phyloP scores from a whole-genome alignment of 1,140 invertebrate genomes.

The Tribolium madens region DNA sequence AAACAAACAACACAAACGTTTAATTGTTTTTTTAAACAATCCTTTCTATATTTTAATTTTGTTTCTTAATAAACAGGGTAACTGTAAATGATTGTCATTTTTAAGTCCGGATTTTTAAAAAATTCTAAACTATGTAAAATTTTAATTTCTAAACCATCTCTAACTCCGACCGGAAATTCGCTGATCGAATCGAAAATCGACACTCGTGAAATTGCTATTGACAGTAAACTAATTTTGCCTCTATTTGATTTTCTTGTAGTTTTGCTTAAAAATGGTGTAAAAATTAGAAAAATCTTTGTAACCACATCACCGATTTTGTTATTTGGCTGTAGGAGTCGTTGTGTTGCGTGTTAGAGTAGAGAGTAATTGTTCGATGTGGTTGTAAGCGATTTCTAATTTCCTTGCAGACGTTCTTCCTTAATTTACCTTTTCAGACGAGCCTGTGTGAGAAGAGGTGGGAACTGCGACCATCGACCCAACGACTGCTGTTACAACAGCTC shows the following conservation, averaged over 20 bases:
- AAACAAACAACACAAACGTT: too few relatives aligned
- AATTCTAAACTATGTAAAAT: too few relatives aligned
- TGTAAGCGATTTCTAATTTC: slow-evolving; percentile 66
- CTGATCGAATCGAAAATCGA: background rate
- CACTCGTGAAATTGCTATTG: background rate
- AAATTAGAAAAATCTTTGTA: slow-evolving; percentile 38
- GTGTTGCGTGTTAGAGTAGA: slow-evolving; percentile 31
- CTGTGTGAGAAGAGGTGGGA: slow-evolving; percentile 82
- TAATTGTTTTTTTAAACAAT: too few relatives aligned
- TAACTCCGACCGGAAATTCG: background rate
- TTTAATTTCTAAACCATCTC: too few relatives aligned
- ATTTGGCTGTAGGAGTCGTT: slow-evolving; percentile 8
- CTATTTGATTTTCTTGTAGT: too few relatives aligned
- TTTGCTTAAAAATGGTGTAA: background rate
- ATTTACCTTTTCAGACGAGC: slow-evolving; percentile 89
- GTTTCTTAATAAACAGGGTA: too few relatives aligned
- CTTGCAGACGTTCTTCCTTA: slow-evolving; percentile 84
- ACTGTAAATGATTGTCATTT: too few relatives aligned
- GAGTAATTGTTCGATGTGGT: slow-evolving; percentile 51
- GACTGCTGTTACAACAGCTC: slow-evolving; percentile 89
- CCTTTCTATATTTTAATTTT: too few relatives aligned
- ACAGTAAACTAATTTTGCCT: background rate
- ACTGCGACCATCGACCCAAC: slow-evolving; percentile 86
- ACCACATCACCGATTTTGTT: slow-evolving; percentile 16
- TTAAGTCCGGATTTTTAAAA: too few relatives aligned